These are phyloP conservation scores for Perizoma flavofasciatum DNA, from an alignment of 2,888 invertebrate genomes.

Conservation along the genomic window DNA sequence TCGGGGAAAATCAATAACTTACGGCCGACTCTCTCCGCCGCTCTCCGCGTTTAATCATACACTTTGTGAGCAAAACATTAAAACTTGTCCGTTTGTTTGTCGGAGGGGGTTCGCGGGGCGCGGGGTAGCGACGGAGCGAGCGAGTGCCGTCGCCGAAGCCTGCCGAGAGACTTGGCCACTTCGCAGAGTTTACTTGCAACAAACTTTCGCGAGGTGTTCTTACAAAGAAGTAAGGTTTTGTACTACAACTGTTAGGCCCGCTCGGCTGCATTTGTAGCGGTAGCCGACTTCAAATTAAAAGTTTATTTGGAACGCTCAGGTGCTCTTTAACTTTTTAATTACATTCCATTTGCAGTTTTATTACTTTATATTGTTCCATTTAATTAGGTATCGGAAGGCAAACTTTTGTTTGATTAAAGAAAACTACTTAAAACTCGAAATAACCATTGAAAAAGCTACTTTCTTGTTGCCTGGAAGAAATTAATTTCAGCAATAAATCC, in stretches of 20 bases:
- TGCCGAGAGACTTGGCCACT: conserved; percentile 54
- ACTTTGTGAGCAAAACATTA: conserved; percentile 84
- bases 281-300: conserved; percentile 73
- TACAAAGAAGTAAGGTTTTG: conserved; percentile 79
- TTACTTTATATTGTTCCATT: conserved; percentile 22
- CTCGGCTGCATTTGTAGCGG: conserved; percentile 70
- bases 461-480: too few relatives aligned
- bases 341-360: conserved; percentile 26
- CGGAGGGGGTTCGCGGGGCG: conserved; percentile 67
- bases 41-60: conserved; percentile 84
- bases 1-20: conserved; percentile 84
- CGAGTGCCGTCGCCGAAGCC: conserved; percentile 56
- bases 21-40: conserved; percentile 83
- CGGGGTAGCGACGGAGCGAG: conserved; percentile 50
- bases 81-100: conserved; percentile 84
- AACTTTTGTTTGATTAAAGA: not conserved
- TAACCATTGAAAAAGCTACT: too few relatives aligned
- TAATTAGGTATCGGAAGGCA: not conserved
- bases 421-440: not conserved
- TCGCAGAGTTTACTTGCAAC: conserved; percentile 76
- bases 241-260: conserved; percentile 68
- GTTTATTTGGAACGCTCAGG: conserved; percentile 59
- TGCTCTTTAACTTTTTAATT: conserved; percentile 52
- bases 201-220: conserved; percentile 81
- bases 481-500: too few relatives aligned